These are phyloP conservation scores for Gymnocheta viridis DNA, from an alignment of 2,888 invertebrate species.

Conservation along the genomic window DNA sequence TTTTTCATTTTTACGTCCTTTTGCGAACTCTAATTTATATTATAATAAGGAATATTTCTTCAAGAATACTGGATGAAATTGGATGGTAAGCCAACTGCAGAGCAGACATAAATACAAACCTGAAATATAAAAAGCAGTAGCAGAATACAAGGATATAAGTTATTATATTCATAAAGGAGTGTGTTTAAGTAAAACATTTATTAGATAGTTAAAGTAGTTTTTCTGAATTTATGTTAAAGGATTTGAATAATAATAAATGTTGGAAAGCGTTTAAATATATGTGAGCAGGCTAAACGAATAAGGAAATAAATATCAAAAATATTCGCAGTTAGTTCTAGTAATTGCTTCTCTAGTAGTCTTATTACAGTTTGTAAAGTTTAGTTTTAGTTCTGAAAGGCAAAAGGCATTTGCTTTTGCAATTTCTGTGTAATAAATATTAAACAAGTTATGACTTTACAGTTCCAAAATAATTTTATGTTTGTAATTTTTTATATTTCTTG, in stretches of 20 bases:
- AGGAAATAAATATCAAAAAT: slow-evolving; percentile 19
- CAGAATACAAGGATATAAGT: background rate
- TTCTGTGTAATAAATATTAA: slow-evolving; percentile 9
- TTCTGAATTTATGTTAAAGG: slow-evolving; percentile 18
- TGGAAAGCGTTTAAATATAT: slow-evolving; percentile 1
- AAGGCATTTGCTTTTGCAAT: background rate
- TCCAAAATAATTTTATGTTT: too few relatives aligned
- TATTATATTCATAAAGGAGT: slow-evolving; percentile 16
- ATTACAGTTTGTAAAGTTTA: background rate
- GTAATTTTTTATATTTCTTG: background rate
- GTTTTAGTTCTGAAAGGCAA: background rate
- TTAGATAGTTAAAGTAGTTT: slow-evolving; percentile 39
- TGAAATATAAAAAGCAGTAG: background rate
- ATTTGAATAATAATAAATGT: slow-evolving; percentile 43
- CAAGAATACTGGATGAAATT: slow-evolving; percentile 1
- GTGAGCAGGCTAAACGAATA: background rate
- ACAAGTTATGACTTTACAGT: background rate
- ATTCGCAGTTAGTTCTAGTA: slow-evolving; percentile 25
- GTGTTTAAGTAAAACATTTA: slow-evolving; percentile 34
- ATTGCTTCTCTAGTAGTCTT: background rate
- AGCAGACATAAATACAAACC: slow-evolving; percentile 3
- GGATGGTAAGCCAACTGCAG: slow-evolving; percentile 3
- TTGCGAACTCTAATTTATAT: too few relatives aligned
- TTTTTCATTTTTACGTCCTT: too few relatives aligned
- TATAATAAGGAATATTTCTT: slow-evolving; percentile 14